Evolutionary conservation across 1,140 invertebrate species (phyloP), one percentile per base, ranked within the genome.

Genomic region (Lerema accius): DNA sequence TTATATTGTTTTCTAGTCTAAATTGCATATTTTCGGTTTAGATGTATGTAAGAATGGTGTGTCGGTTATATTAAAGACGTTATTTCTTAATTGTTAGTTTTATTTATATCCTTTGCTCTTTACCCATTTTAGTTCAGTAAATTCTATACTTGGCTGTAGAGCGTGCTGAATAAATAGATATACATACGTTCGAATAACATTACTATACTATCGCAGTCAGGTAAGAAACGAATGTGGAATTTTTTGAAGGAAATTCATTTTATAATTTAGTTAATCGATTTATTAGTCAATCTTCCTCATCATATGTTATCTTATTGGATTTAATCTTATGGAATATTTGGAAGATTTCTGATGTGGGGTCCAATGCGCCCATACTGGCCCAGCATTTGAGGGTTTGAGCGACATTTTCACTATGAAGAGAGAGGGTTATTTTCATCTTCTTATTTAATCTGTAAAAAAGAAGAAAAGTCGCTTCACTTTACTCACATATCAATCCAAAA

Each of bases 261-360:
- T 11, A n/a, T n/a, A 37, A 37, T 11, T 37, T 2, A 11, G 11
- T 11, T 1, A 7, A 37, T 32, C n/a, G 11, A 11, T 37, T n/a
- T 37, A n/a, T 37, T 11, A 37, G 1, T 37, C n/a, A 3, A 1
- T 63, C 60, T 9, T 71, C 59, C 1, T 23, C 15, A 6, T 61
- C 45, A 14, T 7, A 68, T 50, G 6, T 60, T 39, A 88, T 72
- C 17, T 78, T 80, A 65, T 86, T 89, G 0, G 76, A 78, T 43
- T 86, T 86, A 0, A 75, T 73, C 5, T 82, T 66, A 49, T 79
- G 65, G 46, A 84, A 82, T 5, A 84, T 74, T 2, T 78, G 59
- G 13, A 87, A 78, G 9, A 86, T 69, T 1, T 83, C 76, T 0
- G 82, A 87, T 0, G 71, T 83, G 0, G 80, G 78, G 0, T 65